Conservation (phyloP, 2,797 vertebrate species). For the Atherinosoma microstoma region DNA sequence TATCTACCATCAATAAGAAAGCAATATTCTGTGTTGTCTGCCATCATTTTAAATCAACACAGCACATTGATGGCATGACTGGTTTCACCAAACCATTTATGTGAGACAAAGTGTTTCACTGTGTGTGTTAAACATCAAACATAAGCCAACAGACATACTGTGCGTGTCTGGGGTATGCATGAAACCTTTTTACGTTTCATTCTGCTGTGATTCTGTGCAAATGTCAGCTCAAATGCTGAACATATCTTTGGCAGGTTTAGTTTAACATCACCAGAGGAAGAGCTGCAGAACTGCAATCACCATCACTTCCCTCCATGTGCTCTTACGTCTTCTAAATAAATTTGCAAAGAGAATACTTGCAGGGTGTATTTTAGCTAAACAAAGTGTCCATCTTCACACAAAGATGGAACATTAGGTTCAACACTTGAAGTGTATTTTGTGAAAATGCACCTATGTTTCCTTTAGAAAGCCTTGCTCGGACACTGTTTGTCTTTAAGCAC, state of each 20-base stretch:
- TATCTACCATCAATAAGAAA: slow-evolving; percentile 20
- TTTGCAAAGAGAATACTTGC: slow-evolving; percentile 21
- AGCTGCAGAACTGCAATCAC: slow-evolving; percentile 24
- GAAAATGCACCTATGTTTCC: slow-evolving; percentile 32
- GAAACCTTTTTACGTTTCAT: slow-evolving; percentile 23
- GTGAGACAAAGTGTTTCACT: slow-evolving; percentile 2
- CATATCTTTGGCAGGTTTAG: not conserved
- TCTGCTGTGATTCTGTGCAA: slow-evolving; percentile 31
- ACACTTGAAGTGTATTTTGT: slow-evolving; percentile 35
- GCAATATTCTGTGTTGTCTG: slow-evolving; percentile 7
- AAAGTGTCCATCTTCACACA: slow-evolving; percentile 1
- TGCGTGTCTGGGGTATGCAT: slow-evolving; percentile 7
- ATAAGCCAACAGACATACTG: slow-evolving; percentile 16
- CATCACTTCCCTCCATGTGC: slow-evolving; percentile 41
- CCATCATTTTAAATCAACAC: slow-evolving; percentile 17
- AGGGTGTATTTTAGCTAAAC: slow-evolving; percentile 29
- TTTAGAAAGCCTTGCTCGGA: slow-evolving; percentile 41
- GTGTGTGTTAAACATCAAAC: slow-evolving; percentile 19
- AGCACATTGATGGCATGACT: slow-evolving; percentile 11
- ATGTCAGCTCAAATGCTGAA: not conserved
- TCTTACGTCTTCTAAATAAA: slow-evolving; percentile 34
- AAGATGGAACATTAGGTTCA: slow-evolving; percentile 24
- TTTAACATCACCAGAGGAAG: not conserved
- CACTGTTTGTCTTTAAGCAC: slow-evolving; percentile 48
- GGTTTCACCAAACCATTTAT: slow-evolving; percentile 17